Evolutionary conservation across 2,113 vertebrate species (phyloP), one percentile per base, ranked within the genome.

Genomic region (Protobothrops flavoviridis): DNA sequence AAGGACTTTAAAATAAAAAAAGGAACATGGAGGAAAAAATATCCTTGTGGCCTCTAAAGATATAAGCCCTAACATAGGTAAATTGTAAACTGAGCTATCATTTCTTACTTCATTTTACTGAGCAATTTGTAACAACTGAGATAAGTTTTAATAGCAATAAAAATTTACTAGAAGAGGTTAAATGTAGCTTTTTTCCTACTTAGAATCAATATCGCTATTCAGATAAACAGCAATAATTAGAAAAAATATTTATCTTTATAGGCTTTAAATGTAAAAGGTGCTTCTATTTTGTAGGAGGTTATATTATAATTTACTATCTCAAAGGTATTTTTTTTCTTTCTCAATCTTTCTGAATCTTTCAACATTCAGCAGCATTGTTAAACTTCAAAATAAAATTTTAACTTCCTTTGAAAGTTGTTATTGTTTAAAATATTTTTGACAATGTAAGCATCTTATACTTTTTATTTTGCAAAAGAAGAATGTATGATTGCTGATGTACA

Each of bases 311-410:
- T 69, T 7, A 7, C 2, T 94, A 69, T 26, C 93, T 13, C 0
- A 89, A 94, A 87, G 3, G 64, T 21, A 29, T 86, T 7, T 1
- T 39, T 69, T n/a, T 87, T 48, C 88, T 85, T 50, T 92, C 39
- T 43, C 13, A 64, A 64, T 64, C 11, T 91, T 96, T 94, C 88
- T 94, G 45, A 1, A 39, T 94, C 94, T 39, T 52, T 93, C 3
- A 12, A 59, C 0, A 55, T 88, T 69, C 91, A 50, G 92, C 24
- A 50, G 3, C 52, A 93, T 24, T 53, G 10, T 52, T 90, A 24
- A 93, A 92, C 90, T 94, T 94, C 50, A 89, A n/a, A 90, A 86
- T 15, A 93, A 91, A 24, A 29, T 12, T 91, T 0, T 23, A 56
- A 33, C 53, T 91, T 4, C 0, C 85, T 85, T 55, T 45, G 61